Percentiles rank a stretch among this genome's conserved stretches.
Evolutionary conservation across 2,113 vertebrate species (phyloP).

Genomic region (Gobius niger): DNA sequence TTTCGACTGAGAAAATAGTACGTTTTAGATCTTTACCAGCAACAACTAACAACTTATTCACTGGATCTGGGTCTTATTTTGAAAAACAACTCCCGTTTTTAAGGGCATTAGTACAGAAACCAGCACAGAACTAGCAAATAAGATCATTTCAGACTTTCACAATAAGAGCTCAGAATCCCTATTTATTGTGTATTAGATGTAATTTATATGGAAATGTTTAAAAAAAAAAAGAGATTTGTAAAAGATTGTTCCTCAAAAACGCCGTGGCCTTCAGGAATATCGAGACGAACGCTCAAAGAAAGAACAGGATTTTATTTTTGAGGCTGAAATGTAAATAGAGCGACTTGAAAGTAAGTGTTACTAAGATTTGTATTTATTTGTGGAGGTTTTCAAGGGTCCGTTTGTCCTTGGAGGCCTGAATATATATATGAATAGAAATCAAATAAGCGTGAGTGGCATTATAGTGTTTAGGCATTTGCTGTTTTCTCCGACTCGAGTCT

Average conservation of each 20-base stretch:
- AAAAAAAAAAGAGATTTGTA: background rate
- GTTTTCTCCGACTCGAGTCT: too few relatives aligned
- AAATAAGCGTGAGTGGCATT: too few relatives aligned
- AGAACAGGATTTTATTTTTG: too few relatives aligned
- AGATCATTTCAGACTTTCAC: background rate
- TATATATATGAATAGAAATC: too few relatives aligned
- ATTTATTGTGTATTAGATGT: background rate
- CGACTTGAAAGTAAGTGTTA: background rate
- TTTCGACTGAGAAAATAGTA: background rate
- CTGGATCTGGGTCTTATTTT: background rate
- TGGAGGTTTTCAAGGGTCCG: background rate
- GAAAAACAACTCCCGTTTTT: background rate
- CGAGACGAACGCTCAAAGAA: background rate
- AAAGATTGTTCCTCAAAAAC: background rate
- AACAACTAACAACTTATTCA: background rate
- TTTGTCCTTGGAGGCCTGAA: background rate
- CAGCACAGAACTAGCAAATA: too few relatives aligned
- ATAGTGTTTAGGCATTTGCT: too few relatives aligned
- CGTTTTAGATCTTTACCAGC: background rate
- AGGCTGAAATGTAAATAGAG: background rate
- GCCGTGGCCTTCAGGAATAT: background rate
- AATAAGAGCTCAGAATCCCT: background rate
- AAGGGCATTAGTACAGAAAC: background rate
- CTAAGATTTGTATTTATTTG: constrained; percentile 3
- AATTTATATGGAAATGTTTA: background rate